Evolutionary conservation across 2,888 invertebrate species (phyloP).

Genomic region (Trissolcus japonicus): DNA sequence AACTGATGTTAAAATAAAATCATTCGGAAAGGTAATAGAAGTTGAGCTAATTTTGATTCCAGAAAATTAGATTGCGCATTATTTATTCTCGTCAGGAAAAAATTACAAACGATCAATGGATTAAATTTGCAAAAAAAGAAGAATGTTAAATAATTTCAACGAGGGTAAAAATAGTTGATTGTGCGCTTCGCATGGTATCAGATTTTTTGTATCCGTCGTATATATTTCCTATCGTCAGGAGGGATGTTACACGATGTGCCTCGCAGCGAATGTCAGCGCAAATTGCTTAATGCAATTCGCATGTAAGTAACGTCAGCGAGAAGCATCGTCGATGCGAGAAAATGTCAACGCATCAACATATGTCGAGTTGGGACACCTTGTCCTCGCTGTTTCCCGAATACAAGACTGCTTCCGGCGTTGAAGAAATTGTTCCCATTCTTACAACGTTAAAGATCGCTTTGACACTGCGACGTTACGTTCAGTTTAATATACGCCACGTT

Average conservation of each 20-base stretch:
- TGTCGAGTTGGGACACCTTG: constrained; percentile 57
- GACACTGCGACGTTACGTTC: constrained; percentile 48
- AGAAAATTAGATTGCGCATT: background rate
- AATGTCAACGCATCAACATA: constrained; percentile 58
- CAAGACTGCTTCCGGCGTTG: constrained; percentile 42
- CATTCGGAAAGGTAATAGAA: background rate
- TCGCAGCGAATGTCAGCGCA: constrained; percentile 53
- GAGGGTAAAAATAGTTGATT: background rate
- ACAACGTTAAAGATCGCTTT: constrained; percentile 42
- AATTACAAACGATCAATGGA: background rate
- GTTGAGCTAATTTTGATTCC: background rate
- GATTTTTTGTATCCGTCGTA: constrained; percentile 30
- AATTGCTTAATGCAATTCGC: constrained; percentile 60
- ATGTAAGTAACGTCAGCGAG: constrained; percentile 56
- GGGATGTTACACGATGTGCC: constrained; percentile 50
- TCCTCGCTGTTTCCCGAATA: constrained; percentile 53
- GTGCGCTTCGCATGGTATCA: background rate
- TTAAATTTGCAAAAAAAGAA: constrained; percentile 1
- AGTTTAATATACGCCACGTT: constrained; percentile 40
- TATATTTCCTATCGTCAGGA: constrained; percentile 39
- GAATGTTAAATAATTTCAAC: background rate
- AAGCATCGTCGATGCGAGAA: constrained; percentile 57
- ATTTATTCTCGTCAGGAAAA: background rate
- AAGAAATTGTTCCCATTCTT: constrained; percentile 57
- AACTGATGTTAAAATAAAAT: constrained; percentile 19